Conservation (phyloP, 1,140 invertebrate species). For the Aphaenogaster ashmeadi region DNA sequence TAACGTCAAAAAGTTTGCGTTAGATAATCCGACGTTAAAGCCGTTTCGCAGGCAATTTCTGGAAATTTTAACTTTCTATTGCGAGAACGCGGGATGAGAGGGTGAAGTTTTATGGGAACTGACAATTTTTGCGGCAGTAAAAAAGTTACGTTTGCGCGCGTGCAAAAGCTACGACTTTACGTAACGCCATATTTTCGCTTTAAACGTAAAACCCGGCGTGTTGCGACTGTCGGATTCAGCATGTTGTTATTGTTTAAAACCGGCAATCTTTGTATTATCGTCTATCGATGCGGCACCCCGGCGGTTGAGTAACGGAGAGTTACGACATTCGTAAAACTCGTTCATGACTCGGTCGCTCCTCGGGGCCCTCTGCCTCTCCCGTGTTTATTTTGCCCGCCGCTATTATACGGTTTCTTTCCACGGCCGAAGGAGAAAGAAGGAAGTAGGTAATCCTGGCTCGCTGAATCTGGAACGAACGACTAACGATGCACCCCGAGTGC, state of each 20-base stretch:
- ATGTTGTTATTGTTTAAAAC: slow-evolving; percentile 64
- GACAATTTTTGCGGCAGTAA: slow-evolving; percentile 35
- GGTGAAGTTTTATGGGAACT: slow-evolving; percentile 22
- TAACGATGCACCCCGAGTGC: slow-evolving; percentile 50
- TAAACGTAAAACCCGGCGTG: slow-evolving; percentile 32
- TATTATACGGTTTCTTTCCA: slow-evolving; percentile 64
- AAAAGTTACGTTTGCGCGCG: slow-evolving; percentile 23
- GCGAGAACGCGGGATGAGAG: background rate
- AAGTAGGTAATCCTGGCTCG: slow-evolving; percentile 54
- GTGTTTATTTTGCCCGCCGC: slow-evolving; percentile 54
- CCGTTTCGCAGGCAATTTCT: slow-evolving; percentile 14
- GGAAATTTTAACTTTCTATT: slow-evolving; percentile 31
- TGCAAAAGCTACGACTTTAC: slow-evolving; percentile 40
- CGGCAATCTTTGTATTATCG: slow-evolving; percentile 64
- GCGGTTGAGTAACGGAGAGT: slow-evolving; percentile 53
- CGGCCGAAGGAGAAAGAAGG: slow-evolving; percentile 62
- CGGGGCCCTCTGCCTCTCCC: slow-evolving; percentile 16
- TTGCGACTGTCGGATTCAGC: slow-evolving; percentile 47
- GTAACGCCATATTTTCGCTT: slow-evolving; percentile 53
- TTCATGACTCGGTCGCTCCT: slow-evolving; percentile 51
- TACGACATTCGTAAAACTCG: slow-evolving; percentile 67
- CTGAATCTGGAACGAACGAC: slow-evolving; percentile 63
- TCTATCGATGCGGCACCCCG: slow-evolving; percentile 59
- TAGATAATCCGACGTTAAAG: slow-evolving; percentile 5
- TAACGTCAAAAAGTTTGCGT: background rate